Evolutionary conservation across 2,113 vertebrate species (phyloP), one percentile per base, ranked within the genome.

Genomic region (Oxygymnocypris stewartii): DNA sequence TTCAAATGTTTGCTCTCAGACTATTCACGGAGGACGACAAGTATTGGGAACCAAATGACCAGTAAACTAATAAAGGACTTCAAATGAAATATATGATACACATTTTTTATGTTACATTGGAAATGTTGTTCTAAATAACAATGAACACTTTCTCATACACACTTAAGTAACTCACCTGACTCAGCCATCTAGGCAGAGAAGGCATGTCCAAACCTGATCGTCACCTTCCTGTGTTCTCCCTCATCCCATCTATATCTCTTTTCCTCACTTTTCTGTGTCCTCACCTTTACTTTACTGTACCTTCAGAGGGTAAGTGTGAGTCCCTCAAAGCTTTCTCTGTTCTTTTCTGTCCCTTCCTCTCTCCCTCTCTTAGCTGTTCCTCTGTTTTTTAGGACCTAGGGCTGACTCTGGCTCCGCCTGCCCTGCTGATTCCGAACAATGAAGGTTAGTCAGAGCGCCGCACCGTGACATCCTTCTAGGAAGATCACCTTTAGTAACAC

Each of bases 141-240:
- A 40, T 23, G 37, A 1, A 42, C 40, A 37, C 23, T 42, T 51
- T 47, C 69, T 23, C 44, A 59, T 9, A 76, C 4, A 47, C 74
- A 42, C 23, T 54, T 3, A 35, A 14, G 35, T 23, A 31, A 47
- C 95, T 93, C 94, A 96, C 96, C 96, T 96, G 96, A 76, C 95
- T 94, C 91, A 96, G 94, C 96, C 96, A 97, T 92, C 94, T 95
- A 92, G 96, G 96, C 92, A 96, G 91, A 84, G 95, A 95, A 84
- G 96, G 94, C 96, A 97, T 96, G 91, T 88, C 92, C 54, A 18
- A 91, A 85, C 85, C 86, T 40, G 71, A 83, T 14, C 25, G 11
- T 65, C 20, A 0, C 40, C 18, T 23, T 84, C 42, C 13, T 67
- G 49, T 7, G 5, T 57, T 84, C 42, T 79, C 51, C 28, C 47